Evolutionary conservation across 2,888 invertebrate genomes (phyloP).

Genomic region (Melinaea menophilus): DNA sequence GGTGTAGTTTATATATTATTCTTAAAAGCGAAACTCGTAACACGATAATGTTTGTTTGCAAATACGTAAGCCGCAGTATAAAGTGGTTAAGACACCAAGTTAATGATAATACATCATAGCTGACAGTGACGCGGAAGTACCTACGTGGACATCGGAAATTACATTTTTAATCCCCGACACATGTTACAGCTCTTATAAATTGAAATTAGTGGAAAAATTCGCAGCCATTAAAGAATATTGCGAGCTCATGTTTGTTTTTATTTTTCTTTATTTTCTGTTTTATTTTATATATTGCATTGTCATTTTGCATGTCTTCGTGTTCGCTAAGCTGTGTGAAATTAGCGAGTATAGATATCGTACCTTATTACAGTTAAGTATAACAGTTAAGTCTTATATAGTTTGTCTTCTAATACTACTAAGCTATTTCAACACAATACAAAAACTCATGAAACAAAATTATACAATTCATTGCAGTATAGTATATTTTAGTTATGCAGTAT

Average conservation of each 20-base stretch:
- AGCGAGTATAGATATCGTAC: too few relatives aligned
- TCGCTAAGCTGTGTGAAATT: too few relatives aligned
- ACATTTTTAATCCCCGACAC: slow-evolving; percentile 51
- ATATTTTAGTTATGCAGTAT: too few relatives aligned
- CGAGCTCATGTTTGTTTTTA: slow-evolving; percentile 17
- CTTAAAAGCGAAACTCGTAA: not conserved
- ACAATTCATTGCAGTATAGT: too few relatives aligned
- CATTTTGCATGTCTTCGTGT: too few relatives aligned
- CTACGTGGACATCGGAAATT: slow-evolving; percentile 49
- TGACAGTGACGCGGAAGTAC: slow-evolving; percentile 42
- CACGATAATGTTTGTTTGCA: not conserved
- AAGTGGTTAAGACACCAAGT: slow-evolving; percentile 9
- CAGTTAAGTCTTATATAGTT: too few relatives aligned
- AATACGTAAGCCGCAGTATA: not conserved
- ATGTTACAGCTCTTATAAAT: slow-evolving; percentile 38
- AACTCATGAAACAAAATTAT: too few relatives aligned
- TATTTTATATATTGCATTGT: slow-evolving; percentile 1
- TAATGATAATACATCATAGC: slow-evolving; percentile 38
- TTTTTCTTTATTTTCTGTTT: slow-evolving; percentile 9
- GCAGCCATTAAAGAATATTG: slow-evolving; percentile 26
- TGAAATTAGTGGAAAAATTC: slow-evolving; percentile 28
- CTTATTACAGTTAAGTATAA: too few relatives aligned
- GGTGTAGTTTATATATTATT: too few relatives aligned
- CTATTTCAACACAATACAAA: too few relatives aligned
- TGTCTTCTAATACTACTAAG: too few relatives aligned